Evolutionary conservation across 2,797 vertebrate species (phyloP).

Genomic region (Salmo trutta): DNA sequence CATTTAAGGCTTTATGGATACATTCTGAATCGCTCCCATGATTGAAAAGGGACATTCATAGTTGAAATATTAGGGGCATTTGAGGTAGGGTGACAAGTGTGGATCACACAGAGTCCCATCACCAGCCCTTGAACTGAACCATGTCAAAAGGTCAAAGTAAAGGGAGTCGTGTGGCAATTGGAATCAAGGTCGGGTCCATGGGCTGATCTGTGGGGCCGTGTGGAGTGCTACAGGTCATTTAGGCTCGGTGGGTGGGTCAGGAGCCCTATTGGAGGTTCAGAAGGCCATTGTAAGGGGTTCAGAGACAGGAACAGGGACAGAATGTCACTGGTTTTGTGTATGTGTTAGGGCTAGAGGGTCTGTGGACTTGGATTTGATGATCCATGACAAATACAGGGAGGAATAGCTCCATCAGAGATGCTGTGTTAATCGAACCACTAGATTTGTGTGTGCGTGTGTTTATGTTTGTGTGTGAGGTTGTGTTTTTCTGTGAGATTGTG

Average conservation of each 20-base stretch:
- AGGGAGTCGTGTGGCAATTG: slow-evolving; percentile 48
- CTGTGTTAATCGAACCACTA: background rate
- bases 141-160: slow-evolving; percentile 46
- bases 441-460: background rate
- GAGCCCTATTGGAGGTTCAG: background rate
- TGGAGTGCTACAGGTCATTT: background rate
- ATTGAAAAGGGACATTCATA: background rate
- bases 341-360: background rate
- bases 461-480: background rate
- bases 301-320: background rate
- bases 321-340: background rate
- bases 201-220: background rate
- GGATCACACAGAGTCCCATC: background rate
- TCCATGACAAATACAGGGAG: background rate
- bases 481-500: slow-evolving; percentile 5
- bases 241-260: background rate
- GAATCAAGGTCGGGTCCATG: slow-evolving; percentile 29
- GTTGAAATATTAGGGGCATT: too few species aligned
- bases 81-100: background rate
- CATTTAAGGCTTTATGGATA: background rate
- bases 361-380: background rate
- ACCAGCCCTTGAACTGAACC: background rate
- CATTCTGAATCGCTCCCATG: background rate
- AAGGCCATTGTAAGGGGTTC: background rate
- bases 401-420: background rate